phyloP scores from a whole-genome alignment of 2,113 vertebrate genomes.

The Grantiella picta region DNA sequence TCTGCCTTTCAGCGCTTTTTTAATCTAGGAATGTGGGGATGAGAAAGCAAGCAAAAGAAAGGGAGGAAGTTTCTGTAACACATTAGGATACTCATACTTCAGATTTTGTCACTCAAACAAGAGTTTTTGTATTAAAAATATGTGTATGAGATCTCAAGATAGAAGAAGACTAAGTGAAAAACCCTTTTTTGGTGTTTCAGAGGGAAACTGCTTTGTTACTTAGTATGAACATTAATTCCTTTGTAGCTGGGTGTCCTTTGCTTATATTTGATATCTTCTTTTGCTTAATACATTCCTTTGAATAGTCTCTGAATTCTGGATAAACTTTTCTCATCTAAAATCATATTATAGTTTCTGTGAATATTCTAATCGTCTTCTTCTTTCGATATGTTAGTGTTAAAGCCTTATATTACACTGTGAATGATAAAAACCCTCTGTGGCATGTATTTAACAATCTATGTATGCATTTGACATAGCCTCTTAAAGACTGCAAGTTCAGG shows the following conservation, averaged over 20 bases:
- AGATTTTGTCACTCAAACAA: neutral
- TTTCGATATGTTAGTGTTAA: neutral
- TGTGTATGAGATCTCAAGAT: neutral
- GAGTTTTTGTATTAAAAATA: neutral
- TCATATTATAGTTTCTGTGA: neutral
- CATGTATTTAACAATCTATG: neutral
- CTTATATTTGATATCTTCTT: neutral
- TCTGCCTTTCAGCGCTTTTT: neutral
- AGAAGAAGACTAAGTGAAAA: neutral
- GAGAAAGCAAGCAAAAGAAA: neutral
- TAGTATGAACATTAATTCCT: neutral
- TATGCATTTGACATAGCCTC: neutral
- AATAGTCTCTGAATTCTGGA: neutral
- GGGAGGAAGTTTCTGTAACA: neutral
- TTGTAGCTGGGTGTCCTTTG: neutral
- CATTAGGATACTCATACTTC: neutral
- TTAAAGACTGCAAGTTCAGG: neutral
- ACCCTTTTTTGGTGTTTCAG: neutral
- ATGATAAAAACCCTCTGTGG: neutral
- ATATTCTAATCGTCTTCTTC: neutral
- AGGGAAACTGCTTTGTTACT: neutral
- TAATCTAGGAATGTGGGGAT: fast-evolving
- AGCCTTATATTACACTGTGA: neutral
- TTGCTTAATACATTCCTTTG: neutral
- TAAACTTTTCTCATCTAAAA: neutral